Evolutionary conservation across 2,888 invertebrate genomes (phyloP).

Genomic region (Trichopoda pennipes): DNA sequence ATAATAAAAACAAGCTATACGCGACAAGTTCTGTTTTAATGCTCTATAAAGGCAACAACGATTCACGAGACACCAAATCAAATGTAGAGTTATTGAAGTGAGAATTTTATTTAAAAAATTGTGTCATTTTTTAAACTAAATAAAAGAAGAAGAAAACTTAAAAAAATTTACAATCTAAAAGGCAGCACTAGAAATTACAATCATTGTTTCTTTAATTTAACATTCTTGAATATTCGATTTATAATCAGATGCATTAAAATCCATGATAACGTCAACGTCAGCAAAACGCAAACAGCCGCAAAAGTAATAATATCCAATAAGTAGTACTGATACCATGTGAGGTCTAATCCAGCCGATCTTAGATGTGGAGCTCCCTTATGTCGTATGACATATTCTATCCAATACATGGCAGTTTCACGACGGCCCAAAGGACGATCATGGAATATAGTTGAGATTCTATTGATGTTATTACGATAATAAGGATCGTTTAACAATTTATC

Average conservation of each 20-base stretch:
- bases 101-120: too few relatives aligned
- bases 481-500: constrained; percentile 79
- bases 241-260: background rate
- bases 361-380: constrained; percentile 80
- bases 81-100: too few relatives aligned
- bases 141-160: too few relatives aligned
- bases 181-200: background rate
- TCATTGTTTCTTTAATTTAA: constrained; percentile 32
- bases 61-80: too few relatives aligned
- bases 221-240: background rate
- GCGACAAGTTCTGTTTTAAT: too few relatives aligned
- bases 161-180: too few relatives aligned
- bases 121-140: too few relatives aligned
- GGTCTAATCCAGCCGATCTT: constrained; percentile 77
- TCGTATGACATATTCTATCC: constrained; percentile 81
- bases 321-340: constrained; percentile 80
- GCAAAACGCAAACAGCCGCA: constrained; percentile 6
- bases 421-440: constrained; percentile 78
- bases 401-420: constrained; percentile 80
- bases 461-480: constrained; percentile 77
- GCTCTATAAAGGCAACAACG: too few relatives aligned
- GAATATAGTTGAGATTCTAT: constrained; percentile 77
- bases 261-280: constrained; percentile 25
- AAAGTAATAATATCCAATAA: constrained; percentile 79
- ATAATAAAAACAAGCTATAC: too few relatives aligned